Conservation (phyloP, 2,113 vertebrate genomes). For the Mesitornis unicolor region DNA sequence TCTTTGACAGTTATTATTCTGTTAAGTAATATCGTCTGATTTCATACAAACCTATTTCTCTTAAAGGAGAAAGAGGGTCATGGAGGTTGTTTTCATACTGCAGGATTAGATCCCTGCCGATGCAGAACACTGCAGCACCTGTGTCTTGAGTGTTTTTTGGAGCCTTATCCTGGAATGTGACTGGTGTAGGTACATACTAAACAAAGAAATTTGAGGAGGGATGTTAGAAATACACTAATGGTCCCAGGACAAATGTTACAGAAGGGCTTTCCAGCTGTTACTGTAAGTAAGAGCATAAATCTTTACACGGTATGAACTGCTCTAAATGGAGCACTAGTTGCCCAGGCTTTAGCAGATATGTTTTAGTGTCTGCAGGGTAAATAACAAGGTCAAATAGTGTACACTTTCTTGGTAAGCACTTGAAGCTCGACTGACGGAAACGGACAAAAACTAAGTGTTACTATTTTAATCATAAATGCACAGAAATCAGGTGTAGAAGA, state of each 20-base stretch:
- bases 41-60: neutral
- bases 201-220: neutral
- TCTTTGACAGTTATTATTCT: neutral
- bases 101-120: neutral
- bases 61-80: neutral
- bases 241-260: too few species aligned
- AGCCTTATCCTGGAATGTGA: neutral
- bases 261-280: neutral
- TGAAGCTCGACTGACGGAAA: neutral
- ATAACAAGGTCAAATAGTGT: too few species aligned
- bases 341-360: neutral
- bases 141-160: neutral
- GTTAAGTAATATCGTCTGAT: neutral
- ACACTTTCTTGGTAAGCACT: rapidly evolving
- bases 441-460: neutral
- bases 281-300: rapidly evolving
- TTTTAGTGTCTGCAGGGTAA: neutral
- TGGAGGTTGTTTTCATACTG: neutral
- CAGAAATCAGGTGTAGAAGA: neutral
- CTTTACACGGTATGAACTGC: rapidly evolving
- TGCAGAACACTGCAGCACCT: too few species aligned
- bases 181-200: neutral
- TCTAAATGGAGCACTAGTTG: neutral
- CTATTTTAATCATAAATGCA: neutral
- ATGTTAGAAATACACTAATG: rapidly evolving